Evolutionary conservation across 64 coral and sea anemone genomes (phyloP).

Genomic region (Porites australiensis): DNA sequence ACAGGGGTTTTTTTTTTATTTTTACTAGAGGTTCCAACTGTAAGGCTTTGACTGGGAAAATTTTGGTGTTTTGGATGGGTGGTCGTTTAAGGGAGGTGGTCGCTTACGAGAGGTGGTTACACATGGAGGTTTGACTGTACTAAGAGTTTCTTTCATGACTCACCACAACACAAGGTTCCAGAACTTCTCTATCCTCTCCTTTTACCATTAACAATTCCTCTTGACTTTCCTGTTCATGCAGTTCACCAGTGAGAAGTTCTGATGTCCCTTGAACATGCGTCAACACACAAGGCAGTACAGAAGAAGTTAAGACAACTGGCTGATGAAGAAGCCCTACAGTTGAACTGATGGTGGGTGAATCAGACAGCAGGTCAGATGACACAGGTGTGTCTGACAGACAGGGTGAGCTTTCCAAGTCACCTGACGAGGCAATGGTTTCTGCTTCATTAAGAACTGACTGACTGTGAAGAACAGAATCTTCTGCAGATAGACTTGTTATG

Average conservation of each 20-base stretch:
- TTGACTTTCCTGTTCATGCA: constrained; percentile 39
- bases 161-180: constrained; percentile 85
- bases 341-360: constrained; percentile 77
- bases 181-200: constrained; percentile 68
- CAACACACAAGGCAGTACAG: constrained; percentile 75
- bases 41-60: too few species aligned
- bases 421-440: constrained; percentile 74
- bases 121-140: too few species aligned
- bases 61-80: too few species aligned
- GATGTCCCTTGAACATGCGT: constrained; percentile 67
- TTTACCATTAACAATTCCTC: constrained; percentile 85
- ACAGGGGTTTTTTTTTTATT: too few species aligned
- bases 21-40: too few species aligned
- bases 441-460: constrained; percentile 75
- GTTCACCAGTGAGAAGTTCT: constrained; percentile 69
- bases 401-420: constrained; percentile 74
- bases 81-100: too few species aligned
- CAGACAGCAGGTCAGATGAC: constrained; percentile 70
- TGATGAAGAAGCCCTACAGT: constrained; percentile 77
- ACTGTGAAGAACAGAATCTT: constrained; percentile 61
- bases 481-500: constrained; percentile 9
- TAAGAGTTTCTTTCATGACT: background rate
- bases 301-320: constrained; percentile 84
- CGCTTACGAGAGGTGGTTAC: too few species aligned
- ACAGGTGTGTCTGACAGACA: constrained; percentile 70